Evolutionary conservation across 2,113 vertebrate species (phyloP).

Genomic region (Lampris incognitus): DNA sequence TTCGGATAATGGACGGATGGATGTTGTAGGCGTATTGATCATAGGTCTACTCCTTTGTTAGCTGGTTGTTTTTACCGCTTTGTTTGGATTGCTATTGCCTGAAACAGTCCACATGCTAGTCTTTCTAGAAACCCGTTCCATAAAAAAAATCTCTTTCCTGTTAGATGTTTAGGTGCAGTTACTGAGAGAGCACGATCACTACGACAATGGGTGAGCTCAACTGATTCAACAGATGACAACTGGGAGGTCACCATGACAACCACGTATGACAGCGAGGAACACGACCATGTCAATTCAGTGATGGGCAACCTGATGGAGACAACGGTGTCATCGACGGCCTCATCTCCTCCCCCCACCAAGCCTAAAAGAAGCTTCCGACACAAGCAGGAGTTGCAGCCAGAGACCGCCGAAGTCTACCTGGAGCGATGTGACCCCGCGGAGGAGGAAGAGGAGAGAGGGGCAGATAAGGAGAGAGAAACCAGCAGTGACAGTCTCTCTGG

Average conservation of each 20-base stretch:
- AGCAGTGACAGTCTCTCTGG: background rate
- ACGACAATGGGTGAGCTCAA: background rate
- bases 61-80: too few species aligned
- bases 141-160: background rate
- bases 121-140: background rate
- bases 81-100: too few species aligned
- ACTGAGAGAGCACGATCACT: conserved; percentile 4
- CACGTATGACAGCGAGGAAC: background rate
- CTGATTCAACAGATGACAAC: background rate
- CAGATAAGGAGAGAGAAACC: background rate
- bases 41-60: too few species aligned
- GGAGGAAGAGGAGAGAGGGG: background rate
- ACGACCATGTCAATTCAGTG: background rate
- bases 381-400: conserved; percentile 16
- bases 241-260: conserved; percentile 32
- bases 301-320: background rate
- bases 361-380: conserved; percentile 65
- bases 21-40: too few species aligned
- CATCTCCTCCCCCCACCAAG: conserved; percentile 57
- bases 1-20: too few species aligned
- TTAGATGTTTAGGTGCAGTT: conserved; percentile 53
- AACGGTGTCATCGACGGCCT: background rate
- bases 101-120: too few species aligned
- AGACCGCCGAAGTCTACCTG: conserved; percentile 21
- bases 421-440: conserved; percentile 38